Evolutionary conservation across 2,113 vertebrate genomes (phyloP).

Genomic region (Pangasianodon gigas): DNA sequence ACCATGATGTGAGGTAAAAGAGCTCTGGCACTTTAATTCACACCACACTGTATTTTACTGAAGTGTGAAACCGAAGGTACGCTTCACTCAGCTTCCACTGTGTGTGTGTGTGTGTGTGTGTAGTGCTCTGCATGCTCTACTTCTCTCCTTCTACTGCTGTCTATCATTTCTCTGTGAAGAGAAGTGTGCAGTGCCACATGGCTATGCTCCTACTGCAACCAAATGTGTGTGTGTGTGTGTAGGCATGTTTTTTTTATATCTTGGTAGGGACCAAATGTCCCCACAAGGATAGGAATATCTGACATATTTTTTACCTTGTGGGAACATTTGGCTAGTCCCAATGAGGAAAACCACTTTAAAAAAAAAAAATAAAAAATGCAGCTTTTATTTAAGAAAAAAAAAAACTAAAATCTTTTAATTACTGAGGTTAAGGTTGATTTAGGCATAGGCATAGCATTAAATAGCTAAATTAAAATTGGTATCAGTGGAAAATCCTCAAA

Average conservation of each 20-base stretch:
- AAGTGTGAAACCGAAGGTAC: constrained; percentile 34
- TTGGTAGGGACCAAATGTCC: too few species aligned
- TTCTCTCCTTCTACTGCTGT: constrained; percentile 20
- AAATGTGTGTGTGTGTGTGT: constrained; percentile 14
- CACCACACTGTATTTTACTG: constrained; percentile 12
- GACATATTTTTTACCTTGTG: too few species aligned
- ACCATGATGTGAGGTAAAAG: not conserved
- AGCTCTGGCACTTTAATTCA: constrained; percentile 29
- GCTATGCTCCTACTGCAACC: constrained; percentile 1
- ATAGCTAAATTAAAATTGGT: too few species aligned
- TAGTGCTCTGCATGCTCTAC: constrained; percentile 31
- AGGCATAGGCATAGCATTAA: too few species aligned
- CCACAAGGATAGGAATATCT: too few species aligned
- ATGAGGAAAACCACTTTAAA: too few species aligned
- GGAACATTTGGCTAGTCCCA: too few species aligned
- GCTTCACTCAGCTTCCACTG: constrained; percentile 23
- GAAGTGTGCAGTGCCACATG: constrained; percentile 14
- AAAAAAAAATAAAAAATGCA: too few species aligned
- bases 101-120: constrained; percentile 16
- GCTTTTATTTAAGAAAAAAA: too few species aligned
- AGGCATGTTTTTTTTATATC: not conserved
- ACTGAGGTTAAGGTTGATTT: too few species aligned
- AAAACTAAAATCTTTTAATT: too few species aligned
- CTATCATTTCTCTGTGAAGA: constrained; percentile 1
- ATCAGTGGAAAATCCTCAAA: too few species aligned